Evolutionary conservation across 1,140 invertebrate species (phyloP).

Genomic region (Drosophila sp.): DNA sequence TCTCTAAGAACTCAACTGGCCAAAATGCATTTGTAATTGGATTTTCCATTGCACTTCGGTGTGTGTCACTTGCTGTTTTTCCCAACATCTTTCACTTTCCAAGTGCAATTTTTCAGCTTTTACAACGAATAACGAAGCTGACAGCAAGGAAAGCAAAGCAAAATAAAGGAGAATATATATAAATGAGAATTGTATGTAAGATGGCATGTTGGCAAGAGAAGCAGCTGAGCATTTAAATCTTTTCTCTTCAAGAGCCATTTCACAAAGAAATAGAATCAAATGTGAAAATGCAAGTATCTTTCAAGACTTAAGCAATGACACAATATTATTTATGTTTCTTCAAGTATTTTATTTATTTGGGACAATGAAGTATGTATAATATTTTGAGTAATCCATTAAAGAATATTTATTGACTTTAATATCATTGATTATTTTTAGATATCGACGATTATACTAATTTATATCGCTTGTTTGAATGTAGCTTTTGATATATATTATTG

Average conservation of each 20-base stretch:
- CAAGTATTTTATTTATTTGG: too few species aligned
- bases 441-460: too few species aligned
- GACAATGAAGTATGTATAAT: too few species aligned
- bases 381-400: too few species aligned
- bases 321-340: not conserved
- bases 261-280: slow-evolving; percentile 1
- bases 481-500: too few species aligned
- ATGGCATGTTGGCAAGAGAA: not conserved
- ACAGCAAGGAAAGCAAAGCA: slow-evolving; percentile 31
- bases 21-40: slow-evolving; percentile 45
- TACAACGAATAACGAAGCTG: slow-evolving; percentile 30
- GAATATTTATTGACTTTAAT: too few species aligned
- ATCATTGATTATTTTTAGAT: too few species aligned
- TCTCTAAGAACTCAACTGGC: not conserved
- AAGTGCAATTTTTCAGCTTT: slow-evolving; percentile 35
- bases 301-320: not conserved
- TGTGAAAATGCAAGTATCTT: not conserved
- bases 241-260: slow-evolving; percentile 1
- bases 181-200: slow-evolving; percentile 17
- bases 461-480: too few species aligned
- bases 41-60: slow-evolving; percentile 36
- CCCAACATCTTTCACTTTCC: slow-evolving; percentile 38
- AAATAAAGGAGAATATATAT: slow-evolving; percentile 4
- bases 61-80: slow-evolving; percentile 23
- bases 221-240: slow-evolving; percentile 16